phyloP scores from a whole-genome alignment of 2,888 invertebrate species.

The Rhogogaster chlorosoma region DNA sequence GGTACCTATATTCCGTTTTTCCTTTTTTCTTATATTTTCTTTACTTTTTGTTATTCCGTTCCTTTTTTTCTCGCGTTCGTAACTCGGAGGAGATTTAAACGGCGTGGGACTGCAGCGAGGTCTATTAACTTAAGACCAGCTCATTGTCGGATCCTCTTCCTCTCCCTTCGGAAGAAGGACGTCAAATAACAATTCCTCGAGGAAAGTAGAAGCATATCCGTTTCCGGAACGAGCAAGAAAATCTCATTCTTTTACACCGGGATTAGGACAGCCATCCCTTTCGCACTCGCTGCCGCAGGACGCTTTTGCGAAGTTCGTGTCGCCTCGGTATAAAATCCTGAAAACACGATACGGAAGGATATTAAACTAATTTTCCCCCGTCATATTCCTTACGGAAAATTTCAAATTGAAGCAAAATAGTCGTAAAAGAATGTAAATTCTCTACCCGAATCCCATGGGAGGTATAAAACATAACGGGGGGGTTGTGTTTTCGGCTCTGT shows the following conservation, averaged over 20 bases:
- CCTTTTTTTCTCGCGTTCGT: not conserved
- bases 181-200: slow-evolving; percentile 30
- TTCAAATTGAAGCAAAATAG: not conserved
- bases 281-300: not conserved
- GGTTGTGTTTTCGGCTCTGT: slow-evolving; percentile 20
- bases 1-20: not conserved
- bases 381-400: not conserved
- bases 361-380: not conserved
- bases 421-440: not conserved
- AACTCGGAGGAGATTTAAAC: slow-evolving; percentile 26
- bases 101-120: not conserved
- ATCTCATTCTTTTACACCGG: slow-evolving; percentile 1
- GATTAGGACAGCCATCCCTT: not conserved
- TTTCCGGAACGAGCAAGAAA: slow-evolving; percentile 15
- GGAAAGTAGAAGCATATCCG: slow-evolving; percentile 22
- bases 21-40: not conserved
- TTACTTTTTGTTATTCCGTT: not conserved
- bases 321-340: not conserved
- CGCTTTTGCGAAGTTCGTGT: not conserved
- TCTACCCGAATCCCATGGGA: not conserved
- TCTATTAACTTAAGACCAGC: slow-evolving; percentile 20
- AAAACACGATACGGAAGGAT: not conserved
- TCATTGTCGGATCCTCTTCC: slow-evolving; percentile 9
- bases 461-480: slow-evolving; percentile 13
- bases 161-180: not conserved